Conservation (phyloP, 1,140 invertebrate genomes). For the Liolophura sinensis region DNA sequence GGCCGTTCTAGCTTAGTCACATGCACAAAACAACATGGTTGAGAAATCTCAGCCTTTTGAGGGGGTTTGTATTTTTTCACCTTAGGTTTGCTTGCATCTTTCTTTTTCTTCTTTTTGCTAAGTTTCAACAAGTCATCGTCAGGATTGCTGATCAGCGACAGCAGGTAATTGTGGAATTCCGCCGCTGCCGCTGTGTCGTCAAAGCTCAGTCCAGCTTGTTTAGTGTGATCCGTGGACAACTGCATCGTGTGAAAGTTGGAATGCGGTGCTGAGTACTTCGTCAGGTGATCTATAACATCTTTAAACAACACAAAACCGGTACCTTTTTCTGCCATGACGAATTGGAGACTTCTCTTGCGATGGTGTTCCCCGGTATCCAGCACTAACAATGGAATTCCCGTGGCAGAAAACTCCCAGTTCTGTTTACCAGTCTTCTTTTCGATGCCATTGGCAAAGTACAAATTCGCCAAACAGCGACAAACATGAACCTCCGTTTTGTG, state of each 20-base stretch:
- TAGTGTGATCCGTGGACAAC: constrained; percentile 68
- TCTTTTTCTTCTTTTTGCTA: constrained; percentile 65
- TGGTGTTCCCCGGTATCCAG: constrained; percentile 73
- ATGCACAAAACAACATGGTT: constrained; percentile 85
- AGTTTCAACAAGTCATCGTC: constrained; percentile 77
- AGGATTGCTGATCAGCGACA: constrained; percentile 74
- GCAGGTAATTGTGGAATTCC: constrained; percentile 70
- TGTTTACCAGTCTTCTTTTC: constrained; percentile 9
- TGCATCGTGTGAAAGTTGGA: constrained; percentile 83
- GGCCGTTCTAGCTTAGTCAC: constrained; percentile 77
- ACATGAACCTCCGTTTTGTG: constrained; percentile 80
- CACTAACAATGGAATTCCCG: constrained; percentile 80
- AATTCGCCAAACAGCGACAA: constrained; percentile 77
- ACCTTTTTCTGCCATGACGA: constrained; percentile 79
- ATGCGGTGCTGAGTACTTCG: constrained; percentile 63
- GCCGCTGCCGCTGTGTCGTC: constrained; percentile 75
- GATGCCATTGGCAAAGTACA: constrained; percentile 66
- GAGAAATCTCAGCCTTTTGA: constrained; percentile 80
- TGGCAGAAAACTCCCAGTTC: constrained; percentile 75
- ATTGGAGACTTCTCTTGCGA: constrained; percentile 72
- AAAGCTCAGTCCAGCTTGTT: constrained; percentile 74
- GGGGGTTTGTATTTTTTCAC: constrained; percentile 62
- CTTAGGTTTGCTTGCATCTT: constrained; percentile 38
- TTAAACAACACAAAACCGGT: constrained; percentile 85
- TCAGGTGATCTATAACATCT: constrained; percentile 75